A percentile compares a stretch with the other conserved stretches of the same genome.
Evolutionary conservation across 1,140 invertebrate genomes (phyloP).

Genomic region (Neotoxoptera formosana): DNA sequence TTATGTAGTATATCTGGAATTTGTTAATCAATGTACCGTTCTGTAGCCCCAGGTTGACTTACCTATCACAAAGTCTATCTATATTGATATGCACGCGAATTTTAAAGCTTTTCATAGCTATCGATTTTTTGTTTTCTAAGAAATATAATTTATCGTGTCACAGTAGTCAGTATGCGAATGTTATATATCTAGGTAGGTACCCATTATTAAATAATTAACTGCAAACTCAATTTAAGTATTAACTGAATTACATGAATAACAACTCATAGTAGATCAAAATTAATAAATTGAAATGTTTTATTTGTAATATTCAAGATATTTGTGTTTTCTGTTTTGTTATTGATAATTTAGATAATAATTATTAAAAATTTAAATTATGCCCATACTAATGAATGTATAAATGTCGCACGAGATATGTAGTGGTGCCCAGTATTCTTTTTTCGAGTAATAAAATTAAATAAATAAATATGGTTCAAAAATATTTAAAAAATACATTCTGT

Average conservation of each 20-base stretch:
- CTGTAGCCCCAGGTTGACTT: neutral
- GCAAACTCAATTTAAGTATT: neutral
- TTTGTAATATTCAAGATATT: neutral
- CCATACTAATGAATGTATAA: too few relatives aligned
- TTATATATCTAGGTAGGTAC: neutral
- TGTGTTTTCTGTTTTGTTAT: neutral
- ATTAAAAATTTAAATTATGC: neutral
- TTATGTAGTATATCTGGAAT: neutral
- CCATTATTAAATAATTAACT: neutral
- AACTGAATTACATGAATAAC: too few relatives aligned
- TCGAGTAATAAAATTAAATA: too few relatives aligned
- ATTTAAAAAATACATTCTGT: neutral
- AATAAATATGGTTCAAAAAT: too few relatives aligned
- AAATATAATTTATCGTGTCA: neutral
- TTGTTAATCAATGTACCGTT: slow-evolving; percentile 41
- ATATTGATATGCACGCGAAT: neutral
- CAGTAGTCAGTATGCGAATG: neutral
- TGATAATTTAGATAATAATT: neutral
- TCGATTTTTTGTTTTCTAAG: neutral
- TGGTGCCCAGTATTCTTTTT: too few relatives aligned
- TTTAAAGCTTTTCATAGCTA: slow-evolving; percentile 3
- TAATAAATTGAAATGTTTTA: neutral
- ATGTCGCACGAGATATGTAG: too few relatives aligned
- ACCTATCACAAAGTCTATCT: neutral
- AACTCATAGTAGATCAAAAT: neutral